A percentile compares a stretch with the other conserved stretches of the same genome.
These are phyloP conservation scores for Rhynchonema sp. DNA, from an alignment of 2,888 invertebrate genomes.

Conservation along the genomic window DNA sequence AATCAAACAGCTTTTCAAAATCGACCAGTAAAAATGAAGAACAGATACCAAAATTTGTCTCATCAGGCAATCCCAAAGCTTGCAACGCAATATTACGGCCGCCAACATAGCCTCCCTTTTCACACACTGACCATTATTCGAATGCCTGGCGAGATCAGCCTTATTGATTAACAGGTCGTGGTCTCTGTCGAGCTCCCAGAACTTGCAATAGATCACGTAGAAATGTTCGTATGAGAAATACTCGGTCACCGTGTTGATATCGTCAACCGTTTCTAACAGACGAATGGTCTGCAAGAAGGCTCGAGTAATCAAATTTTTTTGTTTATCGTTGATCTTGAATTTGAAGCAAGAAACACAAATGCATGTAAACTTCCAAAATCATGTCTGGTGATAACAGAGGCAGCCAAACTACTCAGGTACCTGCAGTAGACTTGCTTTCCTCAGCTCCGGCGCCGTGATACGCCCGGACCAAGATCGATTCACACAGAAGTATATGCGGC, in stretches of 20 bases:
- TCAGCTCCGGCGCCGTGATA: conserved; percentile 65
- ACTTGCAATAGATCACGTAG: conserved; percentile 99
- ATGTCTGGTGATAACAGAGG: no score
- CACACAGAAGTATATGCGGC: conserved; percentile 87
- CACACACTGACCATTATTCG: conserved; percentile 63
- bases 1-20: no score
- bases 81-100: no score
- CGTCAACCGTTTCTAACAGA: conserved; percentile 77
- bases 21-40: no score
- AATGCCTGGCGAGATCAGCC: conserved; percentile 76
- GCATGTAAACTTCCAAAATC: no score
- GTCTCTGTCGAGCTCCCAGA: conserved; percentile 97
- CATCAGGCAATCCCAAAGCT: no score
- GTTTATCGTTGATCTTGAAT: no score
- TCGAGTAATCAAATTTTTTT: no score
- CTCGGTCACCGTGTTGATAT: conserved; percentile 66
- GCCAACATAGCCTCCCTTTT: no score
- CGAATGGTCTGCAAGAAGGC: conserved; percentile 38
- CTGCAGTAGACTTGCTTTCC: conserved; percentile 54
- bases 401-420: no score
- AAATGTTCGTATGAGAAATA: conserved; percentile 92
- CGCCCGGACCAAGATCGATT: conserved; percentile 90
- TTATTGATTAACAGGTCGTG: conserved; percentile 89
- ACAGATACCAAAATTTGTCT: no score
- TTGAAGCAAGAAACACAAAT: conserved; percentile 5